Evolutionary conservation across 1,140 invertebrate genomes (phyloP), one percentile per base, ranked within the genome.

Genomic region (Chionoecetes opilio): DNA sequence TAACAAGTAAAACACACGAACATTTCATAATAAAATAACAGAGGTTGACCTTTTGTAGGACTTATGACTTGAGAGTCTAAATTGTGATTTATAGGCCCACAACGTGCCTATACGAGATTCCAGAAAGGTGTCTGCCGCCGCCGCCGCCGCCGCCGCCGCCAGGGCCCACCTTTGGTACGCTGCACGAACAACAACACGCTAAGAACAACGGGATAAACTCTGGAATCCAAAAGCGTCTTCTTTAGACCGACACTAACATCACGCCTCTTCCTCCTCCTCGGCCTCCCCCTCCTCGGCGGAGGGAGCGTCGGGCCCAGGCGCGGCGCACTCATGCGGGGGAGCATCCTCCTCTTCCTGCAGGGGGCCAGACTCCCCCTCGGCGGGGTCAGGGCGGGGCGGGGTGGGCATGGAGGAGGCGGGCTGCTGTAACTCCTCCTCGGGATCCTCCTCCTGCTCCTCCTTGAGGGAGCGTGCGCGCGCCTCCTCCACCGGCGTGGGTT

Each of bases 1-100:
- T 95, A 95, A 95, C 94, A 95, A 95, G 94, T 95, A 95, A 95
- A 95, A 95, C 90, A 95, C 94, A 95, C 94, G 94, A 95, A 95
- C 94, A 95, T 95, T 92, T 92, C 82, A 95, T 95, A 95, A 92
- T 95, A 95, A 95, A 95, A 95, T 95, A 95, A 95, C 94, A 95
- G 93, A 94, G 94, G 94, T 92, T 95, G 94, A 95, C 94, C 63
- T 95, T 94, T 92, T 92, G 89, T 86, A 92, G 89, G 90, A 88
- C 90, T 95, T 95, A 95, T 92, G 94, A 92, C 94, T 92, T 95
- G 90, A 91, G 91, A 95, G 94, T 94, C 93, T 94, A 93, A 94
- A 95, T 91, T 95, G 94, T 95, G 94, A 95, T 95, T 95, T 95
- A 95, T 87, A 94, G 93, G 93, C 93, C 93, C 93, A 94, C 93